Percentiles rank a stretch among this genome's conserved stretches.
Evolutionary conservation across 2,113 vertebrate species (phyloP).

Genomic region (Bubalus kerabau): DNA sequence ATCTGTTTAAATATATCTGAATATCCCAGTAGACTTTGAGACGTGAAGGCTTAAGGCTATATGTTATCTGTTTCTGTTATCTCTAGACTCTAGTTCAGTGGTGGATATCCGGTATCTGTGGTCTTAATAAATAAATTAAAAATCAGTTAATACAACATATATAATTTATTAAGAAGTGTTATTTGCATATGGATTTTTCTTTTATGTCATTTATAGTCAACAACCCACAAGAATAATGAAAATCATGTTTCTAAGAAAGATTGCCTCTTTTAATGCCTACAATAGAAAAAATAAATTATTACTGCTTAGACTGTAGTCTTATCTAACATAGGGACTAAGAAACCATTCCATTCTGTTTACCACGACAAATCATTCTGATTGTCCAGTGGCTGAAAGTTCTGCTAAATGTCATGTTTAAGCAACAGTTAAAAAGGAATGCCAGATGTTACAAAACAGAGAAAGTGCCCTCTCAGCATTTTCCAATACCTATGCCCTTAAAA

Average conservation of each 20-base stretch:
- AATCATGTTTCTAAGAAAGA: neutral
- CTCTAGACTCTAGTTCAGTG: neutral
- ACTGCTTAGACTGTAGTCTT: neutral
- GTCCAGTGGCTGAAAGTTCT: neutral
- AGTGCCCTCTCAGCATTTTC: neutral
- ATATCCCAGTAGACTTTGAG: neutral
- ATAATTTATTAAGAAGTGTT: neutral
- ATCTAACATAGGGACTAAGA: neutral
- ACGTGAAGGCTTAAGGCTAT: neutral
- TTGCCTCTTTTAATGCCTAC: neutral
- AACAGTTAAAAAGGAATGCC: neutral
- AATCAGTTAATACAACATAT: neutral
- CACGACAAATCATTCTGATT: neutral
- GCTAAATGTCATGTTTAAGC: constrained; percentile 28
- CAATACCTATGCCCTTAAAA: neutral
- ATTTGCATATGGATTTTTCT: neutral
- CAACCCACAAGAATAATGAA: neutral
- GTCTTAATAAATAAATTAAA: neutral
- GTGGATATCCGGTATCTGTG: neutral
- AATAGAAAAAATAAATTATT: neutral
- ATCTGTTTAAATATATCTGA: neutral
- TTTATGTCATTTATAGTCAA: neutral
- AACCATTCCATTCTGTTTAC: neutral
- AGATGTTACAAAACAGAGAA: constrained; percentile 16
- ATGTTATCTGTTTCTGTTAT: neutral